Percentiles rank a stretch among this genome's conserved stretches.
These are phyloP conservation scores for Pteromalus puparum DNA, from an alignment of 1,140 invertebrate genomes.

Conservation along the genomic window DNA sequence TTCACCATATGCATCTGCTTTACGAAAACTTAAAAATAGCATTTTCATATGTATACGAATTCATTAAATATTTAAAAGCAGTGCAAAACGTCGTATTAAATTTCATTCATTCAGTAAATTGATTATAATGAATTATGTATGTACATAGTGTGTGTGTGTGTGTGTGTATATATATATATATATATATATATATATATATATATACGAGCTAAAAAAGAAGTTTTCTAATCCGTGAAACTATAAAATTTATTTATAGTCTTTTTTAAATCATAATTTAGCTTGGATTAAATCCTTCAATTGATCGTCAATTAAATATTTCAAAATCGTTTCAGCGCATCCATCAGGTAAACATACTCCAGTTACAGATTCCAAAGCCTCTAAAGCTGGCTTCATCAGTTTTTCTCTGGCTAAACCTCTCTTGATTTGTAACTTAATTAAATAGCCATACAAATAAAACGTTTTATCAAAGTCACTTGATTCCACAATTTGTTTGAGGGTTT, in stretches of 20 bases:
- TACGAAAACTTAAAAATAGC: not conserved
- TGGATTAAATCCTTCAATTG: constrained; percentile 4
- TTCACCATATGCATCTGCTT: not conserved
- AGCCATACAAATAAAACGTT: constrained; percentile 5
- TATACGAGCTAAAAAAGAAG: not conserved
- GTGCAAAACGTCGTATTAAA: not conserved
- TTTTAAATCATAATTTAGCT: constrained; percentile 3
- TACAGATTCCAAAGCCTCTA: not conserved
- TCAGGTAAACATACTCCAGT: not conserved
- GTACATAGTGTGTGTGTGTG: too few species aligned
- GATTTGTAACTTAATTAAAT: constrained; percentile 12
- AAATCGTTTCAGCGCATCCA: not conserved
- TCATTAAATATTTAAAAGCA: not conserved
- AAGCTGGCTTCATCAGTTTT: not conserved
- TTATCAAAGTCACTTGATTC: not conserved
- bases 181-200: too few species aligned
- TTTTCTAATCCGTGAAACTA: not conserved
- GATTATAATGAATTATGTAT: not conserved
- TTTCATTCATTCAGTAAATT: not conserved
- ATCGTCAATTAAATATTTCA: constrained; percentile 15
- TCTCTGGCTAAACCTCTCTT: not conserved
- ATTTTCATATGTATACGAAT: not conserved
- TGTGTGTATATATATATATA: not conserved
- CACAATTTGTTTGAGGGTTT: not conserved
- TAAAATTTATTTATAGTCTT: not conserved